These are phyloP conservation scores for Plecturocebus donacophilus DNA, from an alignment of 2,113 vertebrate species.

Conservation along the genomic window DNA sequence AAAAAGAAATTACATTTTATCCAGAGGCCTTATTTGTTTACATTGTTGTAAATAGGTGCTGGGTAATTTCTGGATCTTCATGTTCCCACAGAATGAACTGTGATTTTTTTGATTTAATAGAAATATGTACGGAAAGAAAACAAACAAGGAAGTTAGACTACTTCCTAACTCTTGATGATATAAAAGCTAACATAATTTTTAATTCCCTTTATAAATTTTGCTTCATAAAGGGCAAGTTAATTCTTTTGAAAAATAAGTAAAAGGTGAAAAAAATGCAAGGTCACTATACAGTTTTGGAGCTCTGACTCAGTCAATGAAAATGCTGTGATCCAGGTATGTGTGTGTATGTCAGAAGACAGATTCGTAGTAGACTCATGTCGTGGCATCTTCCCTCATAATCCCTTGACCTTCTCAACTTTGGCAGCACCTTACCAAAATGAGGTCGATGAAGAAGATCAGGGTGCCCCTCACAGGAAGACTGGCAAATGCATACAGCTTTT, in stretches of 20 bases:
- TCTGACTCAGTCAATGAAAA: constrained; percentile 22
- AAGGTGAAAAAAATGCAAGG: not conserved
- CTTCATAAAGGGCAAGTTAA: not conserved
- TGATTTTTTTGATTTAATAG: constrained; percentile 10
- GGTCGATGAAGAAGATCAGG: not conserved
- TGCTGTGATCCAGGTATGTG: not conserved
- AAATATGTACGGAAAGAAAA: not conserved
- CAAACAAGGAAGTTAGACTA: not conserved
- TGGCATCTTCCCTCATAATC: not conserved
- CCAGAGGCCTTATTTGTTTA: not conserved
- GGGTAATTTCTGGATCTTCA: not conserved
- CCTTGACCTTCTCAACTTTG: constrained; percentile 45
- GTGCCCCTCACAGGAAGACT: not conserved
- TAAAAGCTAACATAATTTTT: not conserved
- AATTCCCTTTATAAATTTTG: not conserved
- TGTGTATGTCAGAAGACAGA: not conserved
- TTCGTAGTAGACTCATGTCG: not conserved
- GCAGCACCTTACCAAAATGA: not conserved
- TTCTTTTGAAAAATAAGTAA: constrained; percentile 35
- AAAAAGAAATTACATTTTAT: constrained; percentile 43
- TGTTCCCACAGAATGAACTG: not conserved
- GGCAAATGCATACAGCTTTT: not conserved
- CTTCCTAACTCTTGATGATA: constrained; percentile 9
- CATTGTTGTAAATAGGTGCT: not conserved
- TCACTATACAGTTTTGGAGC: not conserved